phyloP scores from a whole-genome alignment of 2,113 vertebrate species.

The Gnathonemus longibarbis region DNA sequence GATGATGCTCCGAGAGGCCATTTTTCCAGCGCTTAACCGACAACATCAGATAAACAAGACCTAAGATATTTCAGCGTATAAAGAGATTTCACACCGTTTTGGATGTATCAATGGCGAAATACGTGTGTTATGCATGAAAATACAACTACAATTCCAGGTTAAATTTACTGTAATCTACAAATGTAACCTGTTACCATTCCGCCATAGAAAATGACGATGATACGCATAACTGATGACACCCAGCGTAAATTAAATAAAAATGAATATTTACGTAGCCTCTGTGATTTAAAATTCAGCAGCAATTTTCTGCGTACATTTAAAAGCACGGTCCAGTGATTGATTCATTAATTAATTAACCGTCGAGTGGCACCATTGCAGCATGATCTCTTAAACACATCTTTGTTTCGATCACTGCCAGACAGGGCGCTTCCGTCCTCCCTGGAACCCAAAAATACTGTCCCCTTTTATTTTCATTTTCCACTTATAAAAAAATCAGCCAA shows the following conservation, averaged over 20 bases:
- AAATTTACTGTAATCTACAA: background rate
- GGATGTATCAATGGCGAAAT: background rate
- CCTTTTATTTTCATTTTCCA: slow-evolving; percentile 38
- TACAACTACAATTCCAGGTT: background rate
- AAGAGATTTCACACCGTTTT: background rate
- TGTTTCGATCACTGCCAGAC: slow-evolving; percentile 35
- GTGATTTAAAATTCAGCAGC: background rate
- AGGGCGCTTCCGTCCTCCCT: slow-evolving; percentile 16
- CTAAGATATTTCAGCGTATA: background rate
- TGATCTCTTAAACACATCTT: slow-evolving; percentile 37
- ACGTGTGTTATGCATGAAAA: background rate
- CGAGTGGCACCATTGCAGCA: slow-evolving; percentile 14
- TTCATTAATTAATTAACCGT: slow-evolving; percentile 23
- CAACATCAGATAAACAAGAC: slow-evolving; percentile 4
- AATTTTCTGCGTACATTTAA: slow-evolving; percentile 30
- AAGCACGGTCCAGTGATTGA: slow-evolving; percentile 27
- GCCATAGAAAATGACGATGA: background rate
- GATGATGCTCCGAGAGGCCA: slow-evolving; percentile 16
- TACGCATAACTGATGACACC: background rate
- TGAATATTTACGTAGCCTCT: background rate
- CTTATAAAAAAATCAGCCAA: slow-evolving; percentile 37
- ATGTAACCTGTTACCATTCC: background rate
- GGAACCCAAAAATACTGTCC: slow-evolving; percentile 29
- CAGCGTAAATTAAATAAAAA: background rate
- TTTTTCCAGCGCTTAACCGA: slow-evolving; percentile 15